Conservation (phyloP, 1,140 invertebrate species). For the Pectinophora gossypiella region DNA sequence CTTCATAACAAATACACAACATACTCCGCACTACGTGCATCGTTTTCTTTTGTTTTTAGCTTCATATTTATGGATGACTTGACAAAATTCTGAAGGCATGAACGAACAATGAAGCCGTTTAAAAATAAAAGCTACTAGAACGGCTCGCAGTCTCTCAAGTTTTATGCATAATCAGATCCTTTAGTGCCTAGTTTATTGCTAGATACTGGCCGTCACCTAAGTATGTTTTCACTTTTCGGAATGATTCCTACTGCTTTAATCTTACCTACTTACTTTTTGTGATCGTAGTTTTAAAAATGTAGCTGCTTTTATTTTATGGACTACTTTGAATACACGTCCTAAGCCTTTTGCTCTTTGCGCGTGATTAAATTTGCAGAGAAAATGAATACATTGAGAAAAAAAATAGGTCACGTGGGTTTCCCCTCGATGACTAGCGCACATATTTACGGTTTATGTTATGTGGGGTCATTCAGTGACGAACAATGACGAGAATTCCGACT, state of each 20-base stretch:
- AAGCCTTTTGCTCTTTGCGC: background rate
- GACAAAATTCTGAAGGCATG: no score
- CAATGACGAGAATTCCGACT: background rate
- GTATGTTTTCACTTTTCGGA: no score
- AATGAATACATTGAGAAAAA: background rate
- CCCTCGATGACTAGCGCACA: background rate
- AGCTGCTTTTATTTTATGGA: background rate
- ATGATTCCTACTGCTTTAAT: no score
- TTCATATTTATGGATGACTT: background rate
- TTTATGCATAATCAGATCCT: no score
- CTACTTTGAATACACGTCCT: background rate
- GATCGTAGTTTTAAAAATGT: background rate
- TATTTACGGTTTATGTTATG: background rate
- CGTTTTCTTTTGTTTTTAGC: background rate
- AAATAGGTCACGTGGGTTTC: background rate
- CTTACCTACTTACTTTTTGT: no score
- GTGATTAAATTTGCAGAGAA: background rate
- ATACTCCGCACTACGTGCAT: background rate
- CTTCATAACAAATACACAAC: conserved; percentile 10
- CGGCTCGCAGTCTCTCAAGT: no score
- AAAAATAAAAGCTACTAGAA: no score
- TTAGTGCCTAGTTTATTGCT: no score
- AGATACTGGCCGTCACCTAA: no score
- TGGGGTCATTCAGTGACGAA: background rate
- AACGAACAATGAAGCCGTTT: no score